These are phyloP conservation scores for Neodon shergylaensis DNA, from an alignment of 2,113 vertebrate species.

Conservation along the genomic window DNA sequence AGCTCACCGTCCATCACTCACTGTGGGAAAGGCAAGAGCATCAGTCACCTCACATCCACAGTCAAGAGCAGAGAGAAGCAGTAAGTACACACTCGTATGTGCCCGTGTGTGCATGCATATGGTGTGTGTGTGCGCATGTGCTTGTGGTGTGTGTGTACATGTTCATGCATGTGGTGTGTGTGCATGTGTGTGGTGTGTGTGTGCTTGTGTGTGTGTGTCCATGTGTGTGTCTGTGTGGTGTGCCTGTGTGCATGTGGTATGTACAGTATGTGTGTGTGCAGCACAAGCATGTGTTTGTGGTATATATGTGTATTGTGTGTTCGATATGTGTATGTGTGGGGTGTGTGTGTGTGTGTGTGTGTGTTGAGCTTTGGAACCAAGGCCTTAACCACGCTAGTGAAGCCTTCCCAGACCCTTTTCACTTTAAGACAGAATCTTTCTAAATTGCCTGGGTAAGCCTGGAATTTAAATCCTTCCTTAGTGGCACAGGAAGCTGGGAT, in stretches of 20 bases:
- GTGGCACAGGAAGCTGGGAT: not conserved
- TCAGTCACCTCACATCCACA: not conserved
- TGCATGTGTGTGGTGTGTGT: not conserved
- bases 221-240: not conserved
- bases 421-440: not conserved
- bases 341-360: not conserved
- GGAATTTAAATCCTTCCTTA: not conserved
- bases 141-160: not conserved
- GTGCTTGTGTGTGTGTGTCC: not conserved
- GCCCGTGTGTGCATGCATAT: not conserved
- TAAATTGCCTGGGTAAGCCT: not conserved
- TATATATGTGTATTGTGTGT: no score
- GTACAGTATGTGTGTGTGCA: no score
- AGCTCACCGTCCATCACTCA: no score
- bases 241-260: no score
- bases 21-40: not conserved
- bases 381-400: not conserved
- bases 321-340: no score
- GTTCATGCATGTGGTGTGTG: not conserved
- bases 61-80: not conserved
- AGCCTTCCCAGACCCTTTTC: not conserved
- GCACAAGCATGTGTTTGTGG: no score
- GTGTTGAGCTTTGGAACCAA: not conserved
- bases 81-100: not conserved
- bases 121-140: not conserved